Conservation (phyloP, 2,113 vertebrate genomes). For the Vulpes ferrilata region DNA sequence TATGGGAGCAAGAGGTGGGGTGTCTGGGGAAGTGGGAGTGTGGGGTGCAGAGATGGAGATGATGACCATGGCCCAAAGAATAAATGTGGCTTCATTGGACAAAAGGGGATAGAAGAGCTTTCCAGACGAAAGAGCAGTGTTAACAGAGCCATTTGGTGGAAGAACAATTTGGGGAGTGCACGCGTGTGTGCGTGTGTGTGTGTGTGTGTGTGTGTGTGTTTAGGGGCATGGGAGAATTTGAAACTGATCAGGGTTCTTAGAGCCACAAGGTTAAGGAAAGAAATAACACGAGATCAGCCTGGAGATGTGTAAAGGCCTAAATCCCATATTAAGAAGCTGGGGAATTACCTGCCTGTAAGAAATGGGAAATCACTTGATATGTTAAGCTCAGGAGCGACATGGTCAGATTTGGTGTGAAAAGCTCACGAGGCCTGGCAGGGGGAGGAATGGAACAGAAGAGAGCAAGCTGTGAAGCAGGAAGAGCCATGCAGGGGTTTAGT, state of each 20-base stretch:
- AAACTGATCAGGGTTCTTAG: constrained; percentile 22
- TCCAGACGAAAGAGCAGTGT: not conserved
- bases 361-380: not conserved
- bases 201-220: not conserved
- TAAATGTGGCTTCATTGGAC: not conserved
- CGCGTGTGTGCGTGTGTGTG: not conserved
- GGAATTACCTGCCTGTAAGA: not conserved
- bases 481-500: not conserved
- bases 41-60: not conserved
- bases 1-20: not conserved
- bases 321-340: not conserved
- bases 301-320: not conserved
- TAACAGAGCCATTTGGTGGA: not conserved
- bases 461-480: not conserved
- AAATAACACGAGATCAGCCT: not conserved
- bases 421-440: not conserved
- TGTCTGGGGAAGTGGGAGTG: not conserved
- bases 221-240: not conserved
- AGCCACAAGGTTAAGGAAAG: not conserved
- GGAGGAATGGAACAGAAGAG: not conserved
- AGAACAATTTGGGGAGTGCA: not conserved
- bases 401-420: not conserved
- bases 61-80: not conserved
- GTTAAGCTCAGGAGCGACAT: not conserved
- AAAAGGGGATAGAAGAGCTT: not conserved